phyloP scores from a whole-genome alignment of 23 tunicate genomes.

The Phallusia fumigata region DNA sequence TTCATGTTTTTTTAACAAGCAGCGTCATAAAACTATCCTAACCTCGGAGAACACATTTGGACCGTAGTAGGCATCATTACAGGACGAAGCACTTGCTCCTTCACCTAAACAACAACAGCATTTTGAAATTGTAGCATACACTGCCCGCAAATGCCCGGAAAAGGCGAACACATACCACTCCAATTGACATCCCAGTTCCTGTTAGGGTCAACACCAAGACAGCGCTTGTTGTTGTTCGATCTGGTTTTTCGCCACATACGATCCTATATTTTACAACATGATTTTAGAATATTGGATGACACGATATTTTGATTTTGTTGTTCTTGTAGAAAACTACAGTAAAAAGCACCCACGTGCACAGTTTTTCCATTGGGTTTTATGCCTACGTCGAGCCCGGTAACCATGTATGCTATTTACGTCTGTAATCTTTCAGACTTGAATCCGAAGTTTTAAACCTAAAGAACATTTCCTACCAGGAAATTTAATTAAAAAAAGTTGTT shows the following conservation, averaged over 20 bases:
- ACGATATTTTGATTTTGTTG: too few relatives aligned
- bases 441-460: too few relatives aligned
- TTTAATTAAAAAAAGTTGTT: too few relatives aligned
- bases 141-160: neutral
- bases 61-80: slow-evolving; percentile 67
- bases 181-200: slow-evolving; percentile 85
- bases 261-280: slow-evolving; percentile 27
- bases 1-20: too few relatives aligned
- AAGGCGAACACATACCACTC: slow-evolving; percentile 33
- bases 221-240: slow-evolving; percentile 11
- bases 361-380: too few relatives aligned
- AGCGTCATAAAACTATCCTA: neutral
- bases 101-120: slow-evolving; percentile 23
- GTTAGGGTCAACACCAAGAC: slow-evolving; percentile 90
- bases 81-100: slow-evolving; percentile 49
- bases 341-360: too few relatives aligned
- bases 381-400: too few relatives aligned
- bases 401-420: too few relatives aligned
- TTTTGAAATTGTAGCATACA: neutral
- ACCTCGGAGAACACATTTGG: slow-evolving; percentile 71
- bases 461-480: too few relatives aligned
- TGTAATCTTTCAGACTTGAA: too few relatives aligned
- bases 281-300: too few relatives aligned
- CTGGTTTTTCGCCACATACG: slow-evolving; percentile 98
- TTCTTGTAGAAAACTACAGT: too few relatives aligned